Evolutionary conservation across 2,797 vertebrate species (phyloP).

Genomic region (Poliocrania exsul): DNA sequence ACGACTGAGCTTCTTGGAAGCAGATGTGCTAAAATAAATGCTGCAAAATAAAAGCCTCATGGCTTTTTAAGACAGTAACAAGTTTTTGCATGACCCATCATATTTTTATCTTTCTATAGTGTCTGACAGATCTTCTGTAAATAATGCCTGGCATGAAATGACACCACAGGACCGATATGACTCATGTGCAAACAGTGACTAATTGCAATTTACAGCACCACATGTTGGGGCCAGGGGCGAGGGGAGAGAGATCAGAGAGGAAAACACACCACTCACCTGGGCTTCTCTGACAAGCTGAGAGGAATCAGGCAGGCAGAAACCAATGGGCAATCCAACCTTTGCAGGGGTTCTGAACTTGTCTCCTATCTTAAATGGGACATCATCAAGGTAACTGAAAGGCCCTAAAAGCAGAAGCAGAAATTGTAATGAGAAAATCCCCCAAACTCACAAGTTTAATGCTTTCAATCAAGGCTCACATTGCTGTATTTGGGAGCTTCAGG

Average conservation of each 20-base stretch:
- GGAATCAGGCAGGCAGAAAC: slow-evolving; percentile 89
- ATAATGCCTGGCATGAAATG: neutral
- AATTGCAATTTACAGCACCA: neutral
- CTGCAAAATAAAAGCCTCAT: neutral
- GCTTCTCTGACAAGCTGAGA: slow-evolving; percentile 81
- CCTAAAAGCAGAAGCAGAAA: slow-evolving; percentile 79
- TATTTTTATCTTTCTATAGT: neutral
- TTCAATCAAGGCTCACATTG: neutral
- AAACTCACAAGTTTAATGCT: neutral
- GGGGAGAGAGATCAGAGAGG: neutral
- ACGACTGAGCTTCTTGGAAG: neutral
- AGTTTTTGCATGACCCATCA: neutral
- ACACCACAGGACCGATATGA: neutral
- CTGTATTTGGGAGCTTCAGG: neutral
- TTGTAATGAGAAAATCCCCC: neutral
- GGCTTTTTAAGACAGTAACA: neutral
- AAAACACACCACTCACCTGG: slow-evolving; percentile 80
- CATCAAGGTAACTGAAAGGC: slow-evolving; percentile 96
- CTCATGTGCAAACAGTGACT: neutral
- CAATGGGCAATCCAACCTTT: slow-evolving; percentile 94
- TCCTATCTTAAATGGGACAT: slow-evolving; percentile 97
- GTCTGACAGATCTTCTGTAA: neutral
- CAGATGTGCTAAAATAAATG: neutral
- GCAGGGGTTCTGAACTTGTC: slow-evolving; percentile 94
- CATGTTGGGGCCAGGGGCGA: accelerated